Base-by-base conservation (phyloP, 64 coral and sea anemone genomes). In the Montipora cactus region DNA sequence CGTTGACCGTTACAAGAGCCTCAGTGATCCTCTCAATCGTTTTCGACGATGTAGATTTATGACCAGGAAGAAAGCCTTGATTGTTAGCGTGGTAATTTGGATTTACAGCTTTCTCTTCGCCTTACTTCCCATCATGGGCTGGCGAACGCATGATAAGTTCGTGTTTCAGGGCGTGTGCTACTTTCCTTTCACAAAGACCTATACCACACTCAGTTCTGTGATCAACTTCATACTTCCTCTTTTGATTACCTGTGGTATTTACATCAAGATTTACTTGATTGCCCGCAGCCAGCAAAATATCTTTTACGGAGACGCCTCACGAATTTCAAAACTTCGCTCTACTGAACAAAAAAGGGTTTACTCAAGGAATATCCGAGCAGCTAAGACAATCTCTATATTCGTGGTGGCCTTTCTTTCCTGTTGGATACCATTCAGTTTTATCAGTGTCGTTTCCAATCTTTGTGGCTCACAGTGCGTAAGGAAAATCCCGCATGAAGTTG, bases 1-100 rank as follows among this genome's bases (percentile, higher is more conserved):
- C 80, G 81, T 97, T 21, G 95, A 97, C 76, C 88, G 95, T 1
- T 97, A 97, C 74, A 97, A 95, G 72, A 97, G 77, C 13, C 84
- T 97, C 16, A 97, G 86, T 7, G 92, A 97, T 68, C 95, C 95
- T 19, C 76, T 93, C 52, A 93, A 94, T 79, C 83, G 90, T 19
- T 97, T 94, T 45, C 91, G 57, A 1, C 88, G 85, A 49, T 48
- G 83, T 74, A 58, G 91, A 70, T 97, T 97, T 25, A 94, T 97
- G 84, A 95, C 96, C 9, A 46, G 80, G 12, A 94, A 88, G 83
- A 77, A 89, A n/a, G 96, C 96, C 10, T 44, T 95, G n/a, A 8
- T 97, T 59, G 77, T 88, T 46, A 87, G 81, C 6, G 37, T 25
- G 5, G 59, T 75, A 18, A 81, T 97, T 25, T 97, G 96, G 96